Percentiles rank a stretch among this genome's conserved stretches.
Evolutionary conservation across 2,797 vertebrate species (phyloP).

Genomic region (Ficedula albicollis): DNA sequence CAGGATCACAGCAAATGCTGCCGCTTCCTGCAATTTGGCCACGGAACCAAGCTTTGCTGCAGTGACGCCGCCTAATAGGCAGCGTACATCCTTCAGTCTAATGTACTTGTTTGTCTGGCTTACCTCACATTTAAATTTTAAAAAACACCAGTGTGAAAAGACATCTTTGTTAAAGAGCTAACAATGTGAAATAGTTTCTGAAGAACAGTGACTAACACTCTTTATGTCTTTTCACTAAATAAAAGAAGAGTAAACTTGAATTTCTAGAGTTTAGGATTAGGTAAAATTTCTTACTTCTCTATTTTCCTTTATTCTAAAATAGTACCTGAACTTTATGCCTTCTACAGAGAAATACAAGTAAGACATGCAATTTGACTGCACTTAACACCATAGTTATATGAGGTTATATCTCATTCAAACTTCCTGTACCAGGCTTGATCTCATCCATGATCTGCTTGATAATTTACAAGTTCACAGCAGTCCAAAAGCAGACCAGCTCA

Average conservation of each 20-base stretch:
- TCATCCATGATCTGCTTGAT: not conserved
- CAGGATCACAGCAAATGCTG: not conserved
- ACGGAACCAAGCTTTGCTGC: not conserved
- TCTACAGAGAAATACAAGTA: not conserved
- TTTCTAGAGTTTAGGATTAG: not conserved
- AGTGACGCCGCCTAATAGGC: not conserved
- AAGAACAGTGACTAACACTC: not conserved
- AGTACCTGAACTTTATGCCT: not conserved
- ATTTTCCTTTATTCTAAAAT: not conserved
- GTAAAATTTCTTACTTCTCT: not conserved
- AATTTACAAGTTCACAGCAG: not conserved
- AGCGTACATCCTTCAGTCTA: not conserved
- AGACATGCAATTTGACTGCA: not conserved
- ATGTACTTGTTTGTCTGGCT: not conserved
- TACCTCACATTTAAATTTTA: not conserved
- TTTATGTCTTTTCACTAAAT: not conserved
- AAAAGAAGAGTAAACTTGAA: not conserved
- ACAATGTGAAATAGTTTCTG: not conserved
- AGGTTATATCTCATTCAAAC: not conserved
- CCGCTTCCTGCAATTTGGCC: not conserved
- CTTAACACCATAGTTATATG: not conserved
- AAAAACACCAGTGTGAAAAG: not conserved
- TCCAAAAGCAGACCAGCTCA: not conserved
- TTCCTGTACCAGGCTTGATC: not conserved
- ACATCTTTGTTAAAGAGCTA: not conserved